Conservation (phyloP, 2,888 invertebrate species). For the Macroteleia sp. region DNA sequence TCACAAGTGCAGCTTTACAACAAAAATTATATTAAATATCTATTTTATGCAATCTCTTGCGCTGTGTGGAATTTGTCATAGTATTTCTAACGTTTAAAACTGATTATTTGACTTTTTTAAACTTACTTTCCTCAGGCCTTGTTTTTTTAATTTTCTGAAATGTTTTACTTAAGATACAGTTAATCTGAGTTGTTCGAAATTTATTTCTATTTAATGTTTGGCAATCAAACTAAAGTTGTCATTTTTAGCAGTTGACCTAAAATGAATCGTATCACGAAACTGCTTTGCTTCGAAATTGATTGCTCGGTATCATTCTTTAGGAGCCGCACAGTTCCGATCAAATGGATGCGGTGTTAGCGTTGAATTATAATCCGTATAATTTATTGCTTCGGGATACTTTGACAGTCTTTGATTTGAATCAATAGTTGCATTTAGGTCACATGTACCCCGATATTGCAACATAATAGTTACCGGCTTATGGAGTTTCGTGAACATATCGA, state of each 20-base stretch:
- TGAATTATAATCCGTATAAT: conserved; percentile 35
- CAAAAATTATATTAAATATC: too few species aligned
- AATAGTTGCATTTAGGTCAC: conserved; percentile 41
- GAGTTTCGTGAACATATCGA: conserved; percentile 49
- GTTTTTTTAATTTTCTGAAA: too few species aligned
- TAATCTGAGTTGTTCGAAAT: too few species aligned
- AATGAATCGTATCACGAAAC: not conserved
- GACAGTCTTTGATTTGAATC: conserved; percentile 40
- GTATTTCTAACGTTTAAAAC: too few species aligned
- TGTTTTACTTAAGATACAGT: too few species aligned
- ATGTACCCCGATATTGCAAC: conserved; percentile 34
- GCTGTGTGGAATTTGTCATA: too few species aligned
- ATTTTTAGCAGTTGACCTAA: not conserved
- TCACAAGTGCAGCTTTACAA: too few species aligned
- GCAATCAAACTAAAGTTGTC: too few species aligned
- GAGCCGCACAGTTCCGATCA: not conserved
- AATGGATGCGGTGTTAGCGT: conserved; percentile 1
- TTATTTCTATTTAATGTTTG: too few species aligned
- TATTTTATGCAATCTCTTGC: too few species aligned
- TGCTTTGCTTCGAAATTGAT: not conserved
- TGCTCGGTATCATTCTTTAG: conserved; percentile 2
- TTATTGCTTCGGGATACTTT: conserved; percentile 32
- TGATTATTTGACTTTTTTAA: too few species aligned
- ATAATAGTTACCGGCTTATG: conserved; percentile 50
- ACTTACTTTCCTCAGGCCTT: too few species aligned